Evolutionary conservation across 2,888 invertebrate species (phyloP), one percentile per base, ranked within the genome.

Genomic region (Clusia tigrina): DNA sequence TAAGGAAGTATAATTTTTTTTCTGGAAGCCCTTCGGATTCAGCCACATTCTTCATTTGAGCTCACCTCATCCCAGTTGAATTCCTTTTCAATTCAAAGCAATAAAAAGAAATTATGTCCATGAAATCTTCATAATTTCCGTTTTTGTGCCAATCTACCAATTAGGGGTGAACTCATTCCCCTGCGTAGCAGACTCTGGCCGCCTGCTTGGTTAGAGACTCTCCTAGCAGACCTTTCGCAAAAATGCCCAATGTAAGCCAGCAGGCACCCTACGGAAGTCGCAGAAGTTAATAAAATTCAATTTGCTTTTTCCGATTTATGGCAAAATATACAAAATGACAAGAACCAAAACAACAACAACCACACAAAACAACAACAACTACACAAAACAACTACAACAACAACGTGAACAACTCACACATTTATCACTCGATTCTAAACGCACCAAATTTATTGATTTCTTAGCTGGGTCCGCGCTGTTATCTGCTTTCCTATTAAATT

Each of bases 241-340:
- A 53, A 53, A 26, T 55, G 12, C 37, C 24, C 32, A 9, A 42
- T 52, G 22, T 9, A 51, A 2, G 9, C n/a, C 18, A n/a, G 3
- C 20, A 25, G 12, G 20, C 51, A 51, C 59, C 48, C 54, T 57
- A 60, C 54, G 62, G 59, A 62, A 56, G 60, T 62, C 57, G 46
- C 56, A 48, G 46, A 56, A 62, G 64, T 62, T 58, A 66, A 62
- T 62, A 63, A 67, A 69, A 74, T 69, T 69, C 70, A 70, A 73
- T 74, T 72, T 66, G 48, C 58, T 60, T 46, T 56, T 42, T n/a
- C n/a, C 15, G 12, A 17, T 26, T 54, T 54, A 26, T 18, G 6
- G 12, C 25, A 5, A 54, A 25, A 12, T n/a, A 17, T 10, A 5
- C 6, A 20, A 52, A 52, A 15, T 24, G 15, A 24, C 17, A 26